These are phyloP conservation scores for Caenorhabditis sp. DNA, from an alignment of 2,888 invertebrate genomes.

Conservation along the genomic window DNA sequence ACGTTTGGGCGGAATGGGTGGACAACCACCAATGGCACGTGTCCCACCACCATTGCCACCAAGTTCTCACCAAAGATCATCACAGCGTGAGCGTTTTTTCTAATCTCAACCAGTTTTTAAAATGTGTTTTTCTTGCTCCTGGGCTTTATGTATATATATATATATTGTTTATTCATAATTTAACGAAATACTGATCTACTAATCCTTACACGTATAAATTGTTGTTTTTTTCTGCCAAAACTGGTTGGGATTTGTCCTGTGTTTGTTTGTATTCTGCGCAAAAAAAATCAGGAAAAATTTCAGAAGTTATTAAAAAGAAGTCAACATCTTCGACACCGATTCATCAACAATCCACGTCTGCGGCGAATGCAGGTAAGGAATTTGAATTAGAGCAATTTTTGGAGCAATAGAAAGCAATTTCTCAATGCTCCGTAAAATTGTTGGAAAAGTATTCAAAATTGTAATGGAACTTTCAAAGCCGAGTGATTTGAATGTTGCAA, in stretches of 20 bases:
- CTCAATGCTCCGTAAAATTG: no score
- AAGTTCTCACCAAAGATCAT: not conserved
- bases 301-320: constrained; percentile 9
- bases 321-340: constrained; percentile 3
- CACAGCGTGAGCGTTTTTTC: constrained; percentile 37
- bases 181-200: no score
- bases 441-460: no score
- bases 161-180: no score
- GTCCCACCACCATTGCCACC: constrained; percentile 11
- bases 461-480: no score
- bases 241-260: not conserved
- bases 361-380: not conserved
- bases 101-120: not conserved
- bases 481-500: no score
- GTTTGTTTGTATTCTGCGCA: not conserved
- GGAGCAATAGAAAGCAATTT: no score
- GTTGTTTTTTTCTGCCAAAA: not conserved
- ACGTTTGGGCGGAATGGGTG: constrained; percentile 32
- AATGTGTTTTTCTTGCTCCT: not conserved
- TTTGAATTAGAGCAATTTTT: not conserved
- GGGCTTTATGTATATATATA: not conserved
- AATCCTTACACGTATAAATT: no score
- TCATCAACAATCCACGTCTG: not conserved
- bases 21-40: constrained; percentile 30
- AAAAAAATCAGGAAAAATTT: constrained; percentile 6